These are phyloP conservation scores for Pterobdella sp. DNA, from an alignment of 2,888 invertebrate species.

Conservation along the genomic window DNA sequence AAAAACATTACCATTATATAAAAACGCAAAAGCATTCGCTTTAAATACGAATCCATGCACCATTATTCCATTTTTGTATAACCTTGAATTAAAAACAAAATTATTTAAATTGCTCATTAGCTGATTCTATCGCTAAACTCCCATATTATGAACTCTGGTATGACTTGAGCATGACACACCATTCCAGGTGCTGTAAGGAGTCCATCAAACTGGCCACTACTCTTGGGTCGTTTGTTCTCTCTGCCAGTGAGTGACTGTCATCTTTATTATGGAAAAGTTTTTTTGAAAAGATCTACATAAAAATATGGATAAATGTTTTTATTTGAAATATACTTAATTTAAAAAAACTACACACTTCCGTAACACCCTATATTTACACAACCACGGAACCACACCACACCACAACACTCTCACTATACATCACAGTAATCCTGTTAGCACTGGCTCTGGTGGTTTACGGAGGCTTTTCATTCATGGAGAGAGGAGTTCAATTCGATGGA, in stretches of 20 bases:
- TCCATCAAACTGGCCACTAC: slow-evolving; percentile 31
- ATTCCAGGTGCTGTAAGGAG: slow-evolving; percentile 29
- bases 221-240: slow-evolving; percentile 27
- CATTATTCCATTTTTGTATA: too few relatives aligned
- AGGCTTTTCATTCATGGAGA: slow-evolving; percentile 25
- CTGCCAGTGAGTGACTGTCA: slow-evolving; percentile 17
- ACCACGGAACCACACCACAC: slow-evolving; percentile 1
- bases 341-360: not conserved
- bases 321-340: not conserved
- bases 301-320: too few relatives aligned
- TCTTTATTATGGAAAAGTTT: not conserved
- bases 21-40: too few relatives aligned
- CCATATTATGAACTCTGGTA: too few relatives aligned
- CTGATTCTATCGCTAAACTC: too few relatives aligned
- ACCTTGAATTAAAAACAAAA: too few relatives aligned
- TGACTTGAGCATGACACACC: too few relatives aligned
- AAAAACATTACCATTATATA: too few relatives aligned
- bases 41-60: too few relatives aligned
- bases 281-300: too few relatives aligned
- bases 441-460: slow-evolving; percentile 30
- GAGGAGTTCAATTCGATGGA: slow-evolving; percentile 28
- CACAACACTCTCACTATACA: not conserved
- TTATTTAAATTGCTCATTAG: too few relatives aligned
- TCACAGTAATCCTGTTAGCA: slow-evolving; percentile 27
- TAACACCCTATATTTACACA: not conserved